These are phyloP conservation scores for Oopsacas minuta DNA, from an alignment of 37 sponge, comb jelly and placozoan species.

Conservation along the genomic window DNA sequence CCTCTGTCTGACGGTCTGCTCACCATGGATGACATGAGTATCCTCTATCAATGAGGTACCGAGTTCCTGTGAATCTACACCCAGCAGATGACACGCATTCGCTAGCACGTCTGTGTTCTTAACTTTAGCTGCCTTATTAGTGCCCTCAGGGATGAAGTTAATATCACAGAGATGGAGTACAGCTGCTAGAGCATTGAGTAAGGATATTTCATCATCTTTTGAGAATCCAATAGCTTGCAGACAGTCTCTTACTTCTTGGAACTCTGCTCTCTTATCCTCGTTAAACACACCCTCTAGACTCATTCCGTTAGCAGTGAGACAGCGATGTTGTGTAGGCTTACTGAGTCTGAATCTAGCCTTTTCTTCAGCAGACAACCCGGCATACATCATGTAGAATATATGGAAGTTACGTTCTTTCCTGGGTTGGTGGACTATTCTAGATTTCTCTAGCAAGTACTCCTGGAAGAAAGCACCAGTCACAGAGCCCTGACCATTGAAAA, in stretches of 20 bases:
- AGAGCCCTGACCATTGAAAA: slow-evolving; percentile 15
- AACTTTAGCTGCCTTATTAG: slow-evolving; percentile 21
- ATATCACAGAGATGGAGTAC: slow-evolving; percentile 37
- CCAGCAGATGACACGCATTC: slow-evolving; percentile 24
- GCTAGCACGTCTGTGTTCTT: not conserved
- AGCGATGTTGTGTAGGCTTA: slow-evolving; percentile 8
- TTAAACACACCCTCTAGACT: not conserved
- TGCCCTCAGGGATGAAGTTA: slow-evolving; percentile 25
- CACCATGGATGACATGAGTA: slow-evolving; percentile 34
- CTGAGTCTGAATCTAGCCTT: slow-evolving; percentile 12
- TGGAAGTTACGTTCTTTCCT: slow-evolving; percentile 33
- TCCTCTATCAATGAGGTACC: slow-evolving; percentile 29
- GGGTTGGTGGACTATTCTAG: slow-evolving; percentile 27
- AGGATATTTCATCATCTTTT: slow-evolving; percentile 22
- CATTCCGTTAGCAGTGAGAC: slow-evolving; percentile 1
- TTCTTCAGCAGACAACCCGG: slow-evolving; percentile 26
- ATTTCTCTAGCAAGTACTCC: slow-evolving; percentile 37
- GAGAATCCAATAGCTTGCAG: slow-evolving; percentile 32
- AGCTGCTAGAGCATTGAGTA: slow-evolving; percentile 31
- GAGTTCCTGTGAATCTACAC: slow-evolving; percentile 27
- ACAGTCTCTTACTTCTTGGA: slow-evolving; percentile 23
- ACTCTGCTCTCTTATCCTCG: slow-evolving; percentile 3
- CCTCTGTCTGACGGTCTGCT: slow-evolving; percentile 26
- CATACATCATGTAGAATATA: slow-evolving; percentile 33
- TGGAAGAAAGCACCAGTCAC: slow-evolving; percentile 23